Conservation (phyloP, 2,888 invertebrate species). For the Agelastica alni region DNA sequence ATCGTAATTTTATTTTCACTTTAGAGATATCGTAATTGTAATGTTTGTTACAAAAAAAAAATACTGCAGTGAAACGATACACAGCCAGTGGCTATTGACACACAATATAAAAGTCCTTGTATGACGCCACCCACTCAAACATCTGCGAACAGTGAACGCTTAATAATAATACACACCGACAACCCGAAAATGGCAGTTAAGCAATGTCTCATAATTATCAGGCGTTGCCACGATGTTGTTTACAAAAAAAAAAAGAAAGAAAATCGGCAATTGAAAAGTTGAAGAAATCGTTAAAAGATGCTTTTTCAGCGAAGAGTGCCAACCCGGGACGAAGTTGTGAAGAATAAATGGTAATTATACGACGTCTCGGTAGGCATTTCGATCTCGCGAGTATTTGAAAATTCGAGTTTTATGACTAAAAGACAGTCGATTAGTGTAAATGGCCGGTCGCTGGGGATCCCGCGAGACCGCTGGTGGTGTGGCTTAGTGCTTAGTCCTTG, state of each 20-base stretch:
- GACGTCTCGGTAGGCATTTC: constrained; percentile 11
- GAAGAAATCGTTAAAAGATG: constrained; percentile 16
- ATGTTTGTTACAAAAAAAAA: not conserved
- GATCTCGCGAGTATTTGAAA: constrained; percentile 19
- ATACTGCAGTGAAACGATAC: not conserved
- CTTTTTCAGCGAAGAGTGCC: constrained; percentile 15
- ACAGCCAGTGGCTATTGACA: constrained; percentile 26
- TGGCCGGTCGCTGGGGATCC: constrained; percentile 7
- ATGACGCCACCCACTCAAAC: constrained; percentile 36
- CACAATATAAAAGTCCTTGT: constrained; percentile 21
- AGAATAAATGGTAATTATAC: constrained; percentile 22
- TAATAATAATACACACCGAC: constrained; percentile 7
- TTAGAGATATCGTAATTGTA: too few relatives aligned
- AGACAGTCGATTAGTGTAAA: constrained; percentile 18
- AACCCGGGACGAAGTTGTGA: constrained; percentile 15
- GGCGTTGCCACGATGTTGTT: constrained; percentile 8
- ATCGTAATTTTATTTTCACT: too few relatives aligned
- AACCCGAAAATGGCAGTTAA: constrained; percentile 16
- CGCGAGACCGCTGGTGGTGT: constrained; percentile 10
- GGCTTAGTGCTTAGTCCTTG: constrained; percentile 9
- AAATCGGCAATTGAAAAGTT: constrained; percentile 9
- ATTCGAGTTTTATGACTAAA: constrained; percentile 23
- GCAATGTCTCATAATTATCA: constrained; percentile 15
- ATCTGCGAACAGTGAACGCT: constrained; percentile 27
- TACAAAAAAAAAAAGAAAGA: constrained; percentile 12